Conservation (phyloP, 2,797 vertebrate genomes). For the Lithobates sylvaticus region DNA sequence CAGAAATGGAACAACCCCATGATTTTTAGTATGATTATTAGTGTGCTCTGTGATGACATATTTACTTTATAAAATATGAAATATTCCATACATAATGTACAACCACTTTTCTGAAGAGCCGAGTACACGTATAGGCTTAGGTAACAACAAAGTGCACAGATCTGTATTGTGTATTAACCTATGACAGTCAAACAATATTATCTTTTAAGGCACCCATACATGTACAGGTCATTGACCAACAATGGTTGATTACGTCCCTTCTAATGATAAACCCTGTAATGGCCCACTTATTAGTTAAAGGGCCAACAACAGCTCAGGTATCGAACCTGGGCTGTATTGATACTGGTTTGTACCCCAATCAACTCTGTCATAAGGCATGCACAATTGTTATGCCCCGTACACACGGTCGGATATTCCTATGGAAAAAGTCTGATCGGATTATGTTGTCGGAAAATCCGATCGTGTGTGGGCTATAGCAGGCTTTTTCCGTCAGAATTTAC, state of each 20-base stretch:
- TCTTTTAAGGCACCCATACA: too few species aligned
- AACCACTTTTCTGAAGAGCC: background rate
- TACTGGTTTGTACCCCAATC: background rate
- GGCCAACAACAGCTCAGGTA: too few species aligned
- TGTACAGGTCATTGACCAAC: too few species aligned
- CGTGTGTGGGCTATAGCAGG: too few species aligned
- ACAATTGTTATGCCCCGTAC: background rate
- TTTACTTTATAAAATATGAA: constrained; percentile 1
- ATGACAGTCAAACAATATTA: background rate
- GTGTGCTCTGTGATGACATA: background rate
- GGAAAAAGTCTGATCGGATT: too few species aligned
- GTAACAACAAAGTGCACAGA: background rate
- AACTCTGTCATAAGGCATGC: background rate
- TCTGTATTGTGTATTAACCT: background rate
- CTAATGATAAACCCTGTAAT: background rate
- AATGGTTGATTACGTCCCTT: background rate
- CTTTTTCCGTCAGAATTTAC: too few species aligned
- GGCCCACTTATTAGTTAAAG: background rate
- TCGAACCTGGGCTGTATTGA: background rate
- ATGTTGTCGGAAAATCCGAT: too few species aligned
- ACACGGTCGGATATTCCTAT: too few species aligned
- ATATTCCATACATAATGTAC: background rate
- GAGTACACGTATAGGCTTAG: background rate
- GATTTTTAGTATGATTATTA: background rate
- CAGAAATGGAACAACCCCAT: background rate